phyloP scores from a whole-genome alignment of 2,113 vertebrate species.

The Zosterops borbonicus region DNA sequence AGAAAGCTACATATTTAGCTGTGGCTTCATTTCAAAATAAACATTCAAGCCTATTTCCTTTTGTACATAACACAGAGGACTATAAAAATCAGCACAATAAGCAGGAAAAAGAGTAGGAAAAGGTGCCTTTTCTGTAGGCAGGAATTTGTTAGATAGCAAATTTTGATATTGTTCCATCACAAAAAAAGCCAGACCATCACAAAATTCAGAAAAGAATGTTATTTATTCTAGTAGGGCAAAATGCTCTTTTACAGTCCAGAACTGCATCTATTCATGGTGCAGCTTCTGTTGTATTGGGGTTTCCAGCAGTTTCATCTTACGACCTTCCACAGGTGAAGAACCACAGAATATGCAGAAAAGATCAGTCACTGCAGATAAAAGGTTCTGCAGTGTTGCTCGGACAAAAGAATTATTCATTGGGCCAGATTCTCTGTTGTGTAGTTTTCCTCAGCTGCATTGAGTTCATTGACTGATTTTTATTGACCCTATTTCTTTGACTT shows the following conservation, averaged over 20 bases:
- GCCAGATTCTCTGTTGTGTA: slow-evolving; percentile 11
- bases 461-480: slow-evolving; percentile 40
- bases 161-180: not conserved
- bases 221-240: not conserved
- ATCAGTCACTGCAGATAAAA: slow-evolving; percentile 16
- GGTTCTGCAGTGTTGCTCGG: slow-evolving; percentile 1
- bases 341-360: not conserved
- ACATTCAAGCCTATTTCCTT: not conserved
- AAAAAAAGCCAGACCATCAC: not conserved
- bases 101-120: not conserved
- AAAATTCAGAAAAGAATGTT: not conserved
- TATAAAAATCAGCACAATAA: not conserved
- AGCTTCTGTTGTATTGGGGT: not conserved
- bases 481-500: slow-evolving; percentile 47
- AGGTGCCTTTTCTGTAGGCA: not conserved
- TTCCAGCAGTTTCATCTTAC: slow-evolving; percentile 20
- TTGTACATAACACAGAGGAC: not conserved
- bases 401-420: slow-evolving; percentile 27
- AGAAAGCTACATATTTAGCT: not conserved
- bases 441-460: slow-evolving; percentile 4
- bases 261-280: not conserved
- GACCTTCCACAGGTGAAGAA: not conserved
- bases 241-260: not conserved
- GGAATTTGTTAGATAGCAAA: not conserved
- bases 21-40: not conserved